Conservation (phyloP, 2,113 vertebrate genomes). For the Oophaga pumilio region DNA sequence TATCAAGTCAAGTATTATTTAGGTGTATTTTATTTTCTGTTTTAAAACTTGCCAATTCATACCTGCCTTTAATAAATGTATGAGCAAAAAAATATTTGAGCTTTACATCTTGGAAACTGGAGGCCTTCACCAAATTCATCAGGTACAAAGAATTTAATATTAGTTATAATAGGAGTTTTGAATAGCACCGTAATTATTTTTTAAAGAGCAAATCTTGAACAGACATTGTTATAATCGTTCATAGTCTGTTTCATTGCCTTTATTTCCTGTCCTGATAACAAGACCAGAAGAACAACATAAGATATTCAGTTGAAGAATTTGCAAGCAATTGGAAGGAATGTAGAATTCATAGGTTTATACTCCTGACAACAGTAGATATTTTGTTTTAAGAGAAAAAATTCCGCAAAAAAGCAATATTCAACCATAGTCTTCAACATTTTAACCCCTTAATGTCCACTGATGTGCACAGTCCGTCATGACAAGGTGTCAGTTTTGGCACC, state of each 20-base stretch:
- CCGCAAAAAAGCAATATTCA: no score
- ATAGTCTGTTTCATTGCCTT: constrained; percentile 81
- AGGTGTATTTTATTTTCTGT: constrained; percentile 66
- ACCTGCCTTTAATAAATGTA: constrained; percentile 76
- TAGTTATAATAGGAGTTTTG: constrained; percentile 78
- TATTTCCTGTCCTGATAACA: constrained; percentile 82
- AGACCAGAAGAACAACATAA: constrained; percentile 77
- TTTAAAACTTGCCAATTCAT: constrained; percentile 66
- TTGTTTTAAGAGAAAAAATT: no score
- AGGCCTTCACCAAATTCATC: constrained; percentile 74
- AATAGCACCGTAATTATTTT: constrained; percentile 71
- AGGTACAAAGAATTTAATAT: constrained; percentile 78
- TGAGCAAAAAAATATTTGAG: constrained; percentile 72
- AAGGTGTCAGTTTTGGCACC: no score
- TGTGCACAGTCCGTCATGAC: no score
- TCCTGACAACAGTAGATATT: background rate
- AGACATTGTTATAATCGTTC: constrained; percentile 72
- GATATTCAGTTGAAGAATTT: constrained; percentile 74
- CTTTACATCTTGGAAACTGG: constrained; percentile 73
- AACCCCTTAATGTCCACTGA: no score
- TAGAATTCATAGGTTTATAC: constrained; percentile 70
- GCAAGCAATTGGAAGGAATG: constrained; percentile 73
- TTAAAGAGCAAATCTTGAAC: constrained; percentile 77
- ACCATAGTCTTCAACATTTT: no score
- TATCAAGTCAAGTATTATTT: constrained; percentile 77